phyloP scores from a whole-genome alignment of 2,113 vertebrate genomes.

The Labrus mixtus region DNA sequence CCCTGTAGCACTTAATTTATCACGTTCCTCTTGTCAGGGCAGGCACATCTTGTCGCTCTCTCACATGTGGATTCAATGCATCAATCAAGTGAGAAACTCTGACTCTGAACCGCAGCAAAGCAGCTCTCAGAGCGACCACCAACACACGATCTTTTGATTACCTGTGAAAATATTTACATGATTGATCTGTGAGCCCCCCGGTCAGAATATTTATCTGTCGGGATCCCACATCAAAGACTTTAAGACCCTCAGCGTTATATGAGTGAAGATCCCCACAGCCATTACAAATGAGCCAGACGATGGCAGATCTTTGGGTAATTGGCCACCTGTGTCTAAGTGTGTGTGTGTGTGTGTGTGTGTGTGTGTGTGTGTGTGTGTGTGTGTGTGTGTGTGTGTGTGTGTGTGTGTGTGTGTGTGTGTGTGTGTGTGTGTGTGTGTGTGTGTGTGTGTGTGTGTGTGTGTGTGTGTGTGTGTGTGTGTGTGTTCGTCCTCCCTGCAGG shows the following conservation, averaged over 20 bases:
- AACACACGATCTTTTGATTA: conserved; percentile 66
- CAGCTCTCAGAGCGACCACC: conserved; percentile 45
- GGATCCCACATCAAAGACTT: conserved; percentile 67
- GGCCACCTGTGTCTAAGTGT: conserved; percentile 44
- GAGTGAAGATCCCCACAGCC: conserved; percentile 54
- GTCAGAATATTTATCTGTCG: conserved; percentile 36
- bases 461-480: conserved; percentile 43
- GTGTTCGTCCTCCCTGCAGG: conserved; percentile 73
- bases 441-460: conserved; percentile 56
- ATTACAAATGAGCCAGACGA: conserved; percentile 63
- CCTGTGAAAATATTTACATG: conserved; percentile 66
- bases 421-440: conserved; percentile 59
- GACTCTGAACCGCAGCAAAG: conserved; percentile 70
- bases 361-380: conserved; percentile 54
- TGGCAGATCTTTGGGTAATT: conserved; percentile 62
- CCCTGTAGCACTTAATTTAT: conserved; percentile 68
- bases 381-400: conserved; percentile 57
- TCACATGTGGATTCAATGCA: conserved; percentile 71
- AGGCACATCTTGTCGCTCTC: conserved; percentile 68
- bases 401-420: conserved; percentile 22
- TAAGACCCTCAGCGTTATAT: conserved; percentile 29
- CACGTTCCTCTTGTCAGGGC: conserved; percentile 71
- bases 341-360: conserved; percentile 58
- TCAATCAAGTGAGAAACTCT: conserved; percentile 75
- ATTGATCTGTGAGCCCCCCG: conserved; percentile 45